Evolutionary conservation across 1,140 invertebrate genomes (phyloP).

Genomic region (Stenopsyche tienmushanensis): DNA sequence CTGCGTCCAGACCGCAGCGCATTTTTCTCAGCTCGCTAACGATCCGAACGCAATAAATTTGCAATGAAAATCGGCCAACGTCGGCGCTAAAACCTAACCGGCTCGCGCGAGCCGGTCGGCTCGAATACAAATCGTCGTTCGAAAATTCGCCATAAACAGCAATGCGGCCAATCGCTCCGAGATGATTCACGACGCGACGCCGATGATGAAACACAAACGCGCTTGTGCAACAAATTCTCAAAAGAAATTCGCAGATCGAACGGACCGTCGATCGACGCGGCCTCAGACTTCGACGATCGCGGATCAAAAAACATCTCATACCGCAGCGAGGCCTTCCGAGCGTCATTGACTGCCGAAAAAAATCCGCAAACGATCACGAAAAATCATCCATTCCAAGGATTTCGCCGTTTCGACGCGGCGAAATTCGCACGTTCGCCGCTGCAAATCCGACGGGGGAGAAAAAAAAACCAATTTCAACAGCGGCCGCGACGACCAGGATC

Average conservation of each 20-base stretch:
- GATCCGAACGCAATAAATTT: not conserved
- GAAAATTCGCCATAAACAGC: not conserved
- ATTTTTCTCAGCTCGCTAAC: not conserved
- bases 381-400: not conserved
- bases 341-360: no score
- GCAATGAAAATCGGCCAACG: not conserved
- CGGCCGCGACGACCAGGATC: no score
- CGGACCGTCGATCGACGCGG: no score
- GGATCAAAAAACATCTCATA: no score
- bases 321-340: no score
- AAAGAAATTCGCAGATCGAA: no score
- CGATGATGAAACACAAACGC: no score
- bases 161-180: not conserved
- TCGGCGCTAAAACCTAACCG: not conserved
- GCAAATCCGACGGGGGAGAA: no score
- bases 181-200: not conserved
- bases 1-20: not conserved
- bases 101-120: constrained; percentile 30
- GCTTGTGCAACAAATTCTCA: no score
- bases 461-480: no score
- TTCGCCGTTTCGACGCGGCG: no score
- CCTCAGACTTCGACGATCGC: not conserved
- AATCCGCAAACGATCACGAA: not conserved
- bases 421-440: no score
- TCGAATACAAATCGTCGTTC: constrained; percentile 1